Evolutionary conservation across 2,888 invertebrate species (phyloP).

Genomic region (Carpatolechia fugitivella): DNA sequence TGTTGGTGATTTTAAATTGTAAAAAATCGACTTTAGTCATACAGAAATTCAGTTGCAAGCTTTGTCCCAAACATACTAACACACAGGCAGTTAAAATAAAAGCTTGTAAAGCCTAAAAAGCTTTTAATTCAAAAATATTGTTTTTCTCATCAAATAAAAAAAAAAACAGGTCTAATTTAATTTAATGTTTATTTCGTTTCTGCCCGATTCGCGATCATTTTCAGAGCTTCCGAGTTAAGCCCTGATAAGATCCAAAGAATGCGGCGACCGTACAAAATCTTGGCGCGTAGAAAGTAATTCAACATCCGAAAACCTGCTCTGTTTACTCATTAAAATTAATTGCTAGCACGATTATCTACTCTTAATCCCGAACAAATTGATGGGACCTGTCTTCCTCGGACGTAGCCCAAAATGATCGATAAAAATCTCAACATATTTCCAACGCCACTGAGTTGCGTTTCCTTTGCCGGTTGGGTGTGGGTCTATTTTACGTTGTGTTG

Average conservation of each 20-base stretch:
- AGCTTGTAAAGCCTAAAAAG: no score
- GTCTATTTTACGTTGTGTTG: constrained; percentile 30
- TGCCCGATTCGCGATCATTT: no score
- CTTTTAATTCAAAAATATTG: no score
- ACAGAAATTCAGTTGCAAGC: no score
- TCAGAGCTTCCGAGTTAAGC: constrained; percentile 1
- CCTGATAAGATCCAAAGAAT: constrained; percentile 11
- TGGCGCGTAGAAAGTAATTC: constrained; percentile 26
- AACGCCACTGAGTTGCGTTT: constrained; percentile 27
- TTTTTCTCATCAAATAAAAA: no score
- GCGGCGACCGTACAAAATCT: constrained; percentile 11
- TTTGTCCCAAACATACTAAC: no score
- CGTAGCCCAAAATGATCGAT: constrained; percentile 32
- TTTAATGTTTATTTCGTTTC: no score
- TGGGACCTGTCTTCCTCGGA: constrained; percentile 40
- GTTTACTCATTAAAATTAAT: constrained; percentile 56
- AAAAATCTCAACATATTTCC: constrained; percentile 30
- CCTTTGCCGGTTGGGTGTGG: constrained; percentile 34
- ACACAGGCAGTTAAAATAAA: no score
- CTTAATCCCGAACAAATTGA: constrained; percentile 47
- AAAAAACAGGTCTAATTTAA: no score
- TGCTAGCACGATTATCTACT: constrained; percentile 49
- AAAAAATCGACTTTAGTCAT: no score
- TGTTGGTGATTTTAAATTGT: no score
- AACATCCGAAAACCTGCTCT: constrained; percentile 37